These are phyloP conservation scores for Nineta flava DNA, from an alignment of 2,888 invertebrate genomes.

Conservation along the genomic window DNA sequence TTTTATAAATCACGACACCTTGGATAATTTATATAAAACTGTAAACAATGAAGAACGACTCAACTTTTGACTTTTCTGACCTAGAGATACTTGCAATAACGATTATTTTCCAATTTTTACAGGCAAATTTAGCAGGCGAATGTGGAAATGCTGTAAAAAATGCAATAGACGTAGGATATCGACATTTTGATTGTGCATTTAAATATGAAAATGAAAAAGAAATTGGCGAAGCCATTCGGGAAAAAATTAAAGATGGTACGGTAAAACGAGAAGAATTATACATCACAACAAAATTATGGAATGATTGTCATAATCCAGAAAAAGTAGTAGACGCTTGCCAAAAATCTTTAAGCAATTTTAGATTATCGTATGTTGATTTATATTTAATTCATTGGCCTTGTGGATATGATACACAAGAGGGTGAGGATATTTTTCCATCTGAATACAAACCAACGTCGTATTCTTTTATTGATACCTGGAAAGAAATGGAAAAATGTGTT, in stretches of 20 bases:
- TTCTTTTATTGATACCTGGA: slow-evolving; percentile 42
- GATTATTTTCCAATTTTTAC: too few species aligned
- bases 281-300: slow-evolving; percentile 71
- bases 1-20: too few species aligned
- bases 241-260: slow-evolving; percentile 46
- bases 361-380: slow-evolving; percentile 35
- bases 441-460: too few species aligned
- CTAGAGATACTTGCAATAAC: too few species aligned
- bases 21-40: too few species aligned
- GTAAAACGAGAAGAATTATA: slow-evolving; percentile 58
- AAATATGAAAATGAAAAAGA: slow-evolving; percentile 63
- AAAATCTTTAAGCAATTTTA: slow-evolving; percentile 30
- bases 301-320: slow-evolving; percentile 68
- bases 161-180: slow-evolving; percentile 63
- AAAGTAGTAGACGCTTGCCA: slow-evolving; percentile 22
- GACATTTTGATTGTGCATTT: slow-evolving; percentile 62
- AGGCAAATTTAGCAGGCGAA: slow-evolving; percentile 31
- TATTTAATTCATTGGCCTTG: slow-evolving; percentile 38
- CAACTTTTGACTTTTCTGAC: too few species aligned
- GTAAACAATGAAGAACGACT: too few species aligned
- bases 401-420: slow-evolving; percentile 4
- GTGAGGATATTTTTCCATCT: too few species aligned
- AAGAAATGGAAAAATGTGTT: slow-evolving; percentile 49
- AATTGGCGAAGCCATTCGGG: slow-evolving; percentile 50
- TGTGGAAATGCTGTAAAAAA: slow-evolving; percentile 51